phyloP scores from a whole-genome alignment of 2,113 vertebrate species.

The Phainopepla nitens region DNA sequence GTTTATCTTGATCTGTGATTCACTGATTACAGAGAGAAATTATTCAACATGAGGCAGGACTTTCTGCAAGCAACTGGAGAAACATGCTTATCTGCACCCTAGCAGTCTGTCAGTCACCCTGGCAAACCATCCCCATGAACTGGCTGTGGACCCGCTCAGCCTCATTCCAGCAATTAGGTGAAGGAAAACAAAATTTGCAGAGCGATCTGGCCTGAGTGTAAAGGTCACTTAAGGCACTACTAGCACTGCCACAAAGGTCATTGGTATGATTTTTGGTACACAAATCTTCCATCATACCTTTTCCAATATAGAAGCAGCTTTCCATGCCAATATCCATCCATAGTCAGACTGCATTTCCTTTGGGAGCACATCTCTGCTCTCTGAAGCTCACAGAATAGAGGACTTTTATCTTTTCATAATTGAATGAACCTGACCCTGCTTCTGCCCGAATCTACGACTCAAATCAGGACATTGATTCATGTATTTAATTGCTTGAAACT shows the following conservation, averaged over 20 bases:
- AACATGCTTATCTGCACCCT: neutral
- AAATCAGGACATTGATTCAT: neutral
- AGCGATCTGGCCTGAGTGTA: neutral
- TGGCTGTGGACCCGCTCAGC: neutral
- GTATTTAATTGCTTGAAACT: neutral
- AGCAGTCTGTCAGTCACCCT: neutral
- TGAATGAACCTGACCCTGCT: neutral
- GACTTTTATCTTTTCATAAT: neutral
- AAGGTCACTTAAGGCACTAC: neutral
- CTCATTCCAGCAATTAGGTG: neutral
- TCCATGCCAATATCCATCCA: neutral
- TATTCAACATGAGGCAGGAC: neutral
- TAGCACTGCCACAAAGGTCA: neutral
- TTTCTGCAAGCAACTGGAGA: constrained; percentile 9
- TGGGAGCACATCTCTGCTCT: neutral
- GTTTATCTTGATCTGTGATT: constrained; percentile 14
- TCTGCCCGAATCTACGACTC: neutral
- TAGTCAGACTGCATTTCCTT: neutral
- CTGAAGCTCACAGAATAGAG: neutral
- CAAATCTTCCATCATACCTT: neutral
- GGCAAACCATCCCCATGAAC: neutral
- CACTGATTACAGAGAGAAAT: constrained; percentile 19
- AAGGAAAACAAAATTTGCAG: neutral
- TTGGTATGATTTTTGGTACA: neutral
- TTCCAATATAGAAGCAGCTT: neutral